Evolutionary conservation across 2,797 vertebrate genomes (phyloP).

Genomic region (Lepilemur ruficaudatus): DNA sequence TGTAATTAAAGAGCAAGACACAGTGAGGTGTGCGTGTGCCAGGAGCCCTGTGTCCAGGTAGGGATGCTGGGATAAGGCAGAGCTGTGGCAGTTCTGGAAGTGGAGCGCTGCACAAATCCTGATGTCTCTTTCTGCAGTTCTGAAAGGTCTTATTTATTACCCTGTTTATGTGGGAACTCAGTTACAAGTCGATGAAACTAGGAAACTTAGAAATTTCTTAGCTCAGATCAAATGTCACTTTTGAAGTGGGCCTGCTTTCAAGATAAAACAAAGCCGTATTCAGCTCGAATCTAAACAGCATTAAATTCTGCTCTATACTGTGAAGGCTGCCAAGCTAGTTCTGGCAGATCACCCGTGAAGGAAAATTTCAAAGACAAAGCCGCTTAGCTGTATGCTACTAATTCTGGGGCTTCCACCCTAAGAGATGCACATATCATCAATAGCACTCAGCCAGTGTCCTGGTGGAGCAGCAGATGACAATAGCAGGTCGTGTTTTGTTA

Average conservation of each 20-base stretch:
- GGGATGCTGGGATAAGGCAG: neutral
- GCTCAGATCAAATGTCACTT: neutral
- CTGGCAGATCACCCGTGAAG: constrained; percentile 8
- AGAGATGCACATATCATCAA: neutral
- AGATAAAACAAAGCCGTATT: neutral
- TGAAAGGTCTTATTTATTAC: neutral
- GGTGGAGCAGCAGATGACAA: neutral
- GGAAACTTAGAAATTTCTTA: constrained; percentile 10
- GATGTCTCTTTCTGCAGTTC: neutral
- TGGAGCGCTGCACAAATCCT: neutral
- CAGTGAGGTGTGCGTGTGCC: accelerated
- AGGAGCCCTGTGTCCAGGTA: neutral
- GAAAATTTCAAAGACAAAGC: neutral
- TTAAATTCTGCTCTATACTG: neutral
- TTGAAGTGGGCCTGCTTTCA: neutral
- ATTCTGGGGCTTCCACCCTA: neutral
- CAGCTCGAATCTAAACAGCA: neutral
- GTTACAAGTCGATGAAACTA: neutral
- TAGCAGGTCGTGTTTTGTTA: neutral
- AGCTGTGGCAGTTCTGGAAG: accelerated
- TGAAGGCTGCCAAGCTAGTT: neutral
- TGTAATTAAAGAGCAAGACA: neutral
- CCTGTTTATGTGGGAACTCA: neutral
- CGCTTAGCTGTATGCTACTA: neutral
- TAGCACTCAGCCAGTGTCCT: too few relatives aligned